Conservation (phyloP, 2,797 vertebrate species). For the Moxostoma hubbsi region DNA sequence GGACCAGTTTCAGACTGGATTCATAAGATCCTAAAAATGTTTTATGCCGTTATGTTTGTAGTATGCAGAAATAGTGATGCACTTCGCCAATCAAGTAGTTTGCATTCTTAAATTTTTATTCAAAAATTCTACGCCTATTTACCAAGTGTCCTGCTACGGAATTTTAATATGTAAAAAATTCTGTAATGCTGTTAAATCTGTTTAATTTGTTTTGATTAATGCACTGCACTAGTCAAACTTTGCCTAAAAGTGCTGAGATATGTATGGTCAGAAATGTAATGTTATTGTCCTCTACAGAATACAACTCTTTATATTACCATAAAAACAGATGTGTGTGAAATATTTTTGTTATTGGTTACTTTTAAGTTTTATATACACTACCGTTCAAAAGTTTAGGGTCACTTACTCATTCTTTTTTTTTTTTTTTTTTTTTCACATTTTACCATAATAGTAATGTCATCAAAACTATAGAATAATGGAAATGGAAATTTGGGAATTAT, state of each 20-base stretch:
- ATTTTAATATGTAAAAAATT: not conserved
- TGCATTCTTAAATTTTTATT: not conserved
- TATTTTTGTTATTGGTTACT: not conserved
- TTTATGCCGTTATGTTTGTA: not conserved
- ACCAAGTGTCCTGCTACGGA: not conserved
- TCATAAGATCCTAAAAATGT: not conserved
- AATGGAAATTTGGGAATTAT: no score
- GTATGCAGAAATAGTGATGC: not conserved
- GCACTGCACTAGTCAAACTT: not conserved
- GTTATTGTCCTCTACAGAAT: slow-evolving; percentile 3
- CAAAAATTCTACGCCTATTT: not conserved
- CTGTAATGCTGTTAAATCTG: not conserved
- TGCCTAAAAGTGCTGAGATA: not conserved
- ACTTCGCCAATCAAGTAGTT: not conserved
- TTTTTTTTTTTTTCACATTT: no score
- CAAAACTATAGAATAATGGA: no score
- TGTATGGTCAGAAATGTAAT: not conserved
- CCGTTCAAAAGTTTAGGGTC: no score
- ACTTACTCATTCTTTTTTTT: no score
- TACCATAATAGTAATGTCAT: no score
- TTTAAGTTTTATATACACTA: not conserved
- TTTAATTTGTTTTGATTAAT: not conserved
- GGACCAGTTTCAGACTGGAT: slow-evolving; percentile 10
- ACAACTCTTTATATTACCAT: slow-evolving; percentile 2
- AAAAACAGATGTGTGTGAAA: not conserved